Evolutionary conservation across 2,888 invertebrate species (phyloP).

Genomic region (Thelaira solivaga): DNA sequence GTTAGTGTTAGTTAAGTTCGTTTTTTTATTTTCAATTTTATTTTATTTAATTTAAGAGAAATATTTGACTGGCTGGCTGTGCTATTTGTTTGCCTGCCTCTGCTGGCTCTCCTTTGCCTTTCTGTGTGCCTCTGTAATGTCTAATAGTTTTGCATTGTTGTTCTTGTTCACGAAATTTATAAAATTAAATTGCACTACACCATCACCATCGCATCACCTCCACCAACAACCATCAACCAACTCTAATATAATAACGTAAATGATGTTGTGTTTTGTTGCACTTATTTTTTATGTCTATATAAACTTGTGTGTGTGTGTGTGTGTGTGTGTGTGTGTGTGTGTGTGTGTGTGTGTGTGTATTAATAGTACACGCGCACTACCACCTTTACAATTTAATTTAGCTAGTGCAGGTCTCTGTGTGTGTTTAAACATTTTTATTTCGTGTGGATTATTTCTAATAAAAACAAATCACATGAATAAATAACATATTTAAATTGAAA

Average conservation of each 20-base stretch:
- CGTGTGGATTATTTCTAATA: constrained; percentile 38
- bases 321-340: neutral
- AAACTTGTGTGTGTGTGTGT: neutral
- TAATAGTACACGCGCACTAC: constrained; percentile 57
- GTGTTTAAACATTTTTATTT: constrained; percentile 8
- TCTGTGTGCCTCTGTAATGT: neutral
- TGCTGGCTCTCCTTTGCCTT: no score
- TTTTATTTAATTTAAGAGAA: constrained; percentile 9
- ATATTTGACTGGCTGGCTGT: constrained; percentile 14
- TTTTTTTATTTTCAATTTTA: neutral
- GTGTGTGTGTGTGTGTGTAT: neutral
- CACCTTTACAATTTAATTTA: constrained; percentile 7
- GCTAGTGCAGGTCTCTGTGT: neutral
- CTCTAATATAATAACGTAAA: constrained; percentile 42
- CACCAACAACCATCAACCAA: constrained; percentile 1
- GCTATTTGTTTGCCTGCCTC: neutral
- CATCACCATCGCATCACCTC: constrained; percentile 16
- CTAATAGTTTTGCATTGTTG: constrained; percentile 10
- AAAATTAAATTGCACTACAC: constrained; percentile 20
- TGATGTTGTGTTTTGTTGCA: constrained; percentile 30
- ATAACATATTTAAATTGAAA: constrained; percentile 24
- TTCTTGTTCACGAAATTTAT: constrained; percentile 28
- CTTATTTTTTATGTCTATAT: constrained; percentile 13
- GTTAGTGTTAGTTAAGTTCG: neutral
- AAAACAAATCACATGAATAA: constrained; percentile 29